phyloP scores from a whole-genome alignment of 2,113 vertebrate species.

The Lutjanus erythropterus region DNA sequence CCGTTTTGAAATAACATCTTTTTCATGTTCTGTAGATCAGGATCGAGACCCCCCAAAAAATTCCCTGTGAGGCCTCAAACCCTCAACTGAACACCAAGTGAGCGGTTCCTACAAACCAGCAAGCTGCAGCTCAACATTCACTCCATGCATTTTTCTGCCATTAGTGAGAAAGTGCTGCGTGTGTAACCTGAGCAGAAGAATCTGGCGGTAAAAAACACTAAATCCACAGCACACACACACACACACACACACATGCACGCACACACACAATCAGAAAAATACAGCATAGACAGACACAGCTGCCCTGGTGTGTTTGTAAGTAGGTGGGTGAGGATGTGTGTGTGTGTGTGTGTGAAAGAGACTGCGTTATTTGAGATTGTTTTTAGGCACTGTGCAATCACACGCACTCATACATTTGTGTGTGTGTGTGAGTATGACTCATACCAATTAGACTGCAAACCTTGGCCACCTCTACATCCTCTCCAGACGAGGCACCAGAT shows the following conservation, averaged over 20 bases:
- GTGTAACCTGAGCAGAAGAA: slow-evolving; percentile 74
- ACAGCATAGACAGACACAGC: slow-evolving; percentile 42
- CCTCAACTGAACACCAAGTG: slow-evolving; percentile 44
- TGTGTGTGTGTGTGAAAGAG: slow-evolving; percentile 38
- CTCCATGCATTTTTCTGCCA: slow-evolving; percentile 71
- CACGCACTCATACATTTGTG: slow-evolving; percentile 40
- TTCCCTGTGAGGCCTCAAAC: slow-evolving; percentile 42
- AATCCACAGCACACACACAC: slow-evolving; percentile 35
- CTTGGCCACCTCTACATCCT: slow-evolving; percentile 75
- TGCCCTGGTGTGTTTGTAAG: slow-evolving; percentile 44
- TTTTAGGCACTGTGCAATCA: slow-evolving; percentile 42
- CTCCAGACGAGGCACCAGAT: slow-evolving; percentile 74
- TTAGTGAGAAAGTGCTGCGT: slow-evolving; percentile 56
- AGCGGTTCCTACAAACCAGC: slow-evolving; percentile 34
- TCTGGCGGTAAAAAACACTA: slow-evolving; percentile 49
- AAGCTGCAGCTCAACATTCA: slow-evolving; percentile 48
- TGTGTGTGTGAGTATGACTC: slow-evolving; percentile 49
- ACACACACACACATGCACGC: slow-evolving; percentile 10
- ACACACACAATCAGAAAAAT: slow-evolving; percentile 19
- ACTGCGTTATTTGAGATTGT: slow-evolving; percentile 66
- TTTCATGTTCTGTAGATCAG: slow-evolving; percentile 46
- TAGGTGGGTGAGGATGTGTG: slow-evolving; percentile 42
- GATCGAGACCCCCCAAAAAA: slow-evolving; percentile 24
- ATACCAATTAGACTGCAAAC: slow-evolving; percentile 68
- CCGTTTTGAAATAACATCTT: slow-evolving; percentile 36